These are phyloP conservation scores for Argyrosomus regius DNA, from an alignment of 2,797 vertebrate genomes.

Conservation along the genomic window DNA sequence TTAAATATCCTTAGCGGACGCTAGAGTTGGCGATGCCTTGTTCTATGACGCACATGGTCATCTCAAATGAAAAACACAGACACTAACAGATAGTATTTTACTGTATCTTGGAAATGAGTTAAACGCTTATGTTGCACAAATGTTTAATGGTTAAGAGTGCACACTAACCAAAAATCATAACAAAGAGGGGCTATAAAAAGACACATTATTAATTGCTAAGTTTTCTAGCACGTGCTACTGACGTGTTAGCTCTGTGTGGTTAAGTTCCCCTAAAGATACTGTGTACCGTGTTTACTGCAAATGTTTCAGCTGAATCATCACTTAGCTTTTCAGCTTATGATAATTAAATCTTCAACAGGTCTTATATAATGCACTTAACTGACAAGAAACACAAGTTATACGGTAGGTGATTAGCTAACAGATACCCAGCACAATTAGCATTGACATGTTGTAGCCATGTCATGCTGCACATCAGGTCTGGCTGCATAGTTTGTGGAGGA, in stretches of 20 bases:
- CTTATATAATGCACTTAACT: not conserved
- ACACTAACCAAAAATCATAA: not conserved
- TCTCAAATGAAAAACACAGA: conserved; percentile 10
- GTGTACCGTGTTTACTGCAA: not conserved
- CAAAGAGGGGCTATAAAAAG: not conserved
- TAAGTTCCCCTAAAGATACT: not conserved
- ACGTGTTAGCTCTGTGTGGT: not conserved
- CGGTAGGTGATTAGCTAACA: too few species aligned
- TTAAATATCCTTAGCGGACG: conserved; percentile 45
- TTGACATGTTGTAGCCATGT: too few species aligned
- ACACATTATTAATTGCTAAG: not conserved
- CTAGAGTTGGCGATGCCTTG: not conserved
- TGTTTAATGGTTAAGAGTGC: not conserved
- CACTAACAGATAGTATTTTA: not conserved
- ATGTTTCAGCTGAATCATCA: not conserved
- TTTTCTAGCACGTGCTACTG: too few species aligned
- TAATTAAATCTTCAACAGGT: not conserved
- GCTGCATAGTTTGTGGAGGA: not conserved
- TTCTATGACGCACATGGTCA: conserved; percentile 1
- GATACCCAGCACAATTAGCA: not conserved
- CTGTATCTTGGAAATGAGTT: not conserved
- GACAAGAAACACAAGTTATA: not conserved
- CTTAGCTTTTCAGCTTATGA: not conserved
- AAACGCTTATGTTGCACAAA: too few species aligned
- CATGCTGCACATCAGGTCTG: conserved; percentile 15